Evolutionary conservation across 1,140 invertebrate species (phyloP).

Genomic region (Macrocentrus cingulum): DNA sequence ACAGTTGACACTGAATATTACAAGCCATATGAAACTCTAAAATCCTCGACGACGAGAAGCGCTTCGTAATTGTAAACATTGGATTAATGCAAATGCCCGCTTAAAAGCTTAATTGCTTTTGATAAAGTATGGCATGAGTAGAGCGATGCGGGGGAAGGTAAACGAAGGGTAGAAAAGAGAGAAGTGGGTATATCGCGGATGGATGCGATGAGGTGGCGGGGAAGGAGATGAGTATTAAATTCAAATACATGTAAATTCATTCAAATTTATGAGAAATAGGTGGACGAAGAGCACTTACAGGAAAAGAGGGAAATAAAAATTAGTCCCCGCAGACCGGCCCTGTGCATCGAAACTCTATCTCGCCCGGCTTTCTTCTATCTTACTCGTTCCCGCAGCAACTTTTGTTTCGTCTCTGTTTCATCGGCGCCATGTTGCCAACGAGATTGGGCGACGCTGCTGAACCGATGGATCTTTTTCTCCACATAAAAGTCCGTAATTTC

Average conservation of each 20-base stretch:
- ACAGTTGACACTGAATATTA: not conserved
- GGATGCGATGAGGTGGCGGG: conserved; percentile 24
- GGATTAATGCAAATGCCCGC: conserved; percentile 61
- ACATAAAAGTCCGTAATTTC: conserved; percentile 28
- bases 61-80: conserved; percentile 60
- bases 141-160: conserved; percentile 9
- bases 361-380: conserved; percentile 8
- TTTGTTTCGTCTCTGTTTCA: conserved; percentile 38
- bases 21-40: conserved; percentile 17
- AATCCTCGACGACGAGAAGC: conserved; percentile 29
- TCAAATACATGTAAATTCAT: conserved; percentile 63
- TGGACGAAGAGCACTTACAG: conserved; percentile 57
- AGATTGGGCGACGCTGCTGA: conserved; percentile 40
- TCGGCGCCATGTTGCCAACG: conserved; percentile 55
- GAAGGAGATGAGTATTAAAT: conserved; percentile 51
- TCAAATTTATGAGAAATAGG: conserved; percentile 62
- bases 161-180: conserved; percentile 13
- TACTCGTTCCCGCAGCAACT: conserved; percentile 25
- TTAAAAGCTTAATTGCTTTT: conserved; percentile 62
- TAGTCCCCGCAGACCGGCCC: conserved; percentile 56
- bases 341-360: conserved; percentile 46
- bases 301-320: conserved; percentile 58
- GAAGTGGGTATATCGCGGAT: conserved; percentile 10
- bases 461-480: conserved; percentile 30
- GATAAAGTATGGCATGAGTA: conserved; percentile 55